Base-by-base conservation (phyloP, 2,888 invertebrate species). In the Stictocephala bisonia region DNA sequence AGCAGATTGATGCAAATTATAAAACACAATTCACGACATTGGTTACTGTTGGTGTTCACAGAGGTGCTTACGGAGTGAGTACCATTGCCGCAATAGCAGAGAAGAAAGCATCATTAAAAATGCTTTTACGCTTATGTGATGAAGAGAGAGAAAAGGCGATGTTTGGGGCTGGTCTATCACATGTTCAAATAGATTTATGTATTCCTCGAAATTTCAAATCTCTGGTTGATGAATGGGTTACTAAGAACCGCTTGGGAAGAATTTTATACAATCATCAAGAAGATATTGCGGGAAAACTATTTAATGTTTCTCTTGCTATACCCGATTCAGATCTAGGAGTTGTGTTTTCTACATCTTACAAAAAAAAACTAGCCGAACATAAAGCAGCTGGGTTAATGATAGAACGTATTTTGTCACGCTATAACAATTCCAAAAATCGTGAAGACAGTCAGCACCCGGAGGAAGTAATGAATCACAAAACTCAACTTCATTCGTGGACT, bases 31-130 rank as follows among this genome's bases (percentile, higher is more conserved):
- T 18, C 40, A 40, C 35, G 6, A 35, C 35, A 35, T 60, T 29
- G 35, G 60, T 40, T 22, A 60, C 22, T 9, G 27, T 60, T 18
- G 13, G 40, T 4, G 22, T 15, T 35, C 22, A 22, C 1, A 60
- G 40, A 35, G 40, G 27, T 11, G 22, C 29, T 22, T 60, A 60
- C 29, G 60, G 60, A 35, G 31, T 29, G 13, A 60, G 60, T n/a
- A 20, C 40, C 7, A 35, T 22, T 35, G 31, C 22, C 31, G 22
- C 31, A 22, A 22, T 13, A 20, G 60, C 60, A 20, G 60, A 60
- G 22, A 60, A 40, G 40, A 60, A 60, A 60, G 35, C 60, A 6
- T n/a, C 29, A 22, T 60, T 60, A 22, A 60, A 60, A 60, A 15
- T 29, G 7, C 35, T 60, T 31, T 18, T 60, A 13, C 29, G 31